Base-by-base conservation (phyloP, 2,888 invertebrate genomes). In the Emmelina monodactyla region DNA sequence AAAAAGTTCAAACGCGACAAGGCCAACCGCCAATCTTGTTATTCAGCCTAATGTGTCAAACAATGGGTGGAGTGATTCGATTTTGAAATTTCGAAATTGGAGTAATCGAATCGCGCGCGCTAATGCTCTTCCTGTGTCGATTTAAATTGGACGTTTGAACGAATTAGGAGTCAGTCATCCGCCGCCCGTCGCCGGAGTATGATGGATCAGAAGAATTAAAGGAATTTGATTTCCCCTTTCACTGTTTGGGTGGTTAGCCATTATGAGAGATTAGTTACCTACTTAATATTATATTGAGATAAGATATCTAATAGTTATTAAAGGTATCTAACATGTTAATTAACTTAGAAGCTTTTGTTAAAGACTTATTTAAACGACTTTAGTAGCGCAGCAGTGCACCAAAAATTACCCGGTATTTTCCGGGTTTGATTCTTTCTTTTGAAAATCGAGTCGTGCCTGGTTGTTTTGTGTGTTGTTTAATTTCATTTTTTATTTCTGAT, bases 101-200 rank as follows among this genome's bases (percentile, higher is more conserved):
- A 50, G 53, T 69, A 66, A 73, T 66, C 69, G 65, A 53, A 70
- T 71, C 68, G 64, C 53, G 52, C 49, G n/a, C 53, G 61, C 59
- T 71, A 73, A 73, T 73, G 73, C 70, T 51, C 53, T 56, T 65
- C 57, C 53, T 69, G 58, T 73, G 73, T 72, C 58, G 53, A 50
- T 61, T 58, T 61, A 67, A 68, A 72, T 63, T 54, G 64, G 52
- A 57, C 59, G 68, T 63, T 64, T 58, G 58, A 60, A 62, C 56
- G 60, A 61, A 67, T 69, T 59, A 60, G 57, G 43, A 55, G 28
- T 55, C 64, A 67, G 55, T 65, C 57, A 51, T 50, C 55, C 63
- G 55, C 46, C 44, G 46, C 47, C 46, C 47, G 48, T 49, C 53
- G 46, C 39, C 47, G 47, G 44, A 49, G 47, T n/a, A n/a, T n/a